Base-by-base conservation (phyloP, 2,113 vertebrate species). In the Ibidorhyncha struthersii region DNA sequence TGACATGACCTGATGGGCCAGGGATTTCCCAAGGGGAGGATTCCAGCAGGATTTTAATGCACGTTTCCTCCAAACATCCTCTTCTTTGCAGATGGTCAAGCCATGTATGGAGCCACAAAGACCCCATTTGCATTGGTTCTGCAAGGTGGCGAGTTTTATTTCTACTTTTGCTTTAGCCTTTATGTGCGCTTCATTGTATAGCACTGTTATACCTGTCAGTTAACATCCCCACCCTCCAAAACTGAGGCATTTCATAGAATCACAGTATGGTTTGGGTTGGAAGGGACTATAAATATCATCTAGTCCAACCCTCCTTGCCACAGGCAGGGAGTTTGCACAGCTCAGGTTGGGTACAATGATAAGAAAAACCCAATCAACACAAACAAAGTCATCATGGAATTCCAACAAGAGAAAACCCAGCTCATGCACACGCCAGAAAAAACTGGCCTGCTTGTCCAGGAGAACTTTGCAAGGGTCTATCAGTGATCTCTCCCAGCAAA, bases 401-500 rank as follows among this genome's bases (percentile, higher is more conserved):
- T 96, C 93, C 94, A 97, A 86, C 82, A 96, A 85, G 95, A 90
- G 91, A 91, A 96, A 96, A 93, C 18, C 50, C 97, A 94, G 86
- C n/a, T 93, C 74, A 71, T 94, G 93, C 84, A 90, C 90, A 92
- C 62, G 80, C 62, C 84, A 95, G 89, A 80, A 90, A 82, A 95
- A 62, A 45, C 45, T 77, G 82, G 41, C 38, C 38, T 23, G 14
- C 25, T 85, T 82, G 29, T 49, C 4, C 4, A 77, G 38, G 41
- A 85, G 23, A 93, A 32, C 70, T 13, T 50, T 38, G 45, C 10
- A 22, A 7, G 15, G 16, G 19, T 8, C 16, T 76, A 58, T 40
- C 29, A 22, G 45, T 6, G 7, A 85, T 76, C 34, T 85, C 62
- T 82, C 70, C 81, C 84, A 97, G 86, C 14, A 95, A 96, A 96